These are phyloP conservation scores for Chrysopa pallens DNA, from an alignment of 1,140 invertebrate genomes.

Conservation along the genomic window DNA sequence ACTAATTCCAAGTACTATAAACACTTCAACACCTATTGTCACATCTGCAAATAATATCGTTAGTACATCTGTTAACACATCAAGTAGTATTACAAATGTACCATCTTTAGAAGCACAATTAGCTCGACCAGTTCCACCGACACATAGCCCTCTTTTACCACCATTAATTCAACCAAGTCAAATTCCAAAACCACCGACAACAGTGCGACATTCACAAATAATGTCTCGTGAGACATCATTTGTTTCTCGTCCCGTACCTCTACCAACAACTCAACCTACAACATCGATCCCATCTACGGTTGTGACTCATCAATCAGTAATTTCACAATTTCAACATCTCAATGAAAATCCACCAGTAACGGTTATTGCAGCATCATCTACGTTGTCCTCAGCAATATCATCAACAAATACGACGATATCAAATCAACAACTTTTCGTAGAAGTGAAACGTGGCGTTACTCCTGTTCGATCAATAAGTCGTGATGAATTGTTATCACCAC, in stretches of 20 bases:
- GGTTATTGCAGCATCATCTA: background rate
- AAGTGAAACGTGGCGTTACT: conserved; percentile 11
- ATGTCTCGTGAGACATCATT: conserved; percentile 35
- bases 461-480: conserved; percentile 10
- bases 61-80: conserved; percentile 22
- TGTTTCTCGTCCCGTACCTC: conserved; percentile 22
- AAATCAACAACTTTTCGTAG: background rate
- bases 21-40: conserved; percentile 23
- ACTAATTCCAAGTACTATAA: conserved; percentile 20
- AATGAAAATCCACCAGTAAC: background rate
- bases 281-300: background rate
- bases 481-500: conserved; percentile 22
- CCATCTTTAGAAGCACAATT: conserved; percentile 54
- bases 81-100: conserved; percentile 43
- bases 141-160: conserved; percentile 25
- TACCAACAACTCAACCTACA: conserved; percentile 6
- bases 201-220: conserved; percentile 17
- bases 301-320: conserved; percentile 8
- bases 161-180: conserved; percentile 14
- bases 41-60: conserved; percentile 12
- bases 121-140: conserved; percentile 48
- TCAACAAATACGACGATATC: background rate
- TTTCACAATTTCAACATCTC: conserved; percentile 15
- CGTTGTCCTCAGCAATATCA: background rate
- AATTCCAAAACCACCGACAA: conserved; percentile 5